Percentiles rank a stretch among this genome's conserved stretches.
Evolutionary conservation across 2,113 vertebrate species (phyloP).

Genomic region (Pungitius pungitius): DNA sequence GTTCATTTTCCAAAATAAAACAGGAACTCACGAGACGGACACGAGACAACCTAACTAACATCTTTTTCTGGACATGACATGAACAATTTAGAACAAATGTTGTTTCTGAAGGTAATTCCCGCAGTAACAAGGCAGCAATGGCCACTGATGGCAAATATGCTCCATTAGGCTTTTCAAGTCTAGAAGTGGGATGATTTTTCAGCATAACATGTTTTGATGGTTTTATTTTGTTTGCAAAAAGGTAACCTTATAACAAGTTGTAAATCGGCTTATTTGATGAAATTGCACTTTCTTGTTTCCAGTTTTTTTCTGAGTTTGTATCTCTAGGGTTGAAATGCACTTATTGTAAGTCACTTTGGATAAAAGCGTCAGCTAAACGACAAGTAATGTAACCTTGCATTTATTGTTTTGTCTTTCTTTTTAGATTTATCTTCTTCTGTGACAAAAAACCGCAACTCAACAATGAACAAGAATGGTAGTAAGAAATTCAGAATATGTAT

Average conservation of each 20-base stretch:
- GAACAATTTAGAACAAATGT: too few relatives aligned
- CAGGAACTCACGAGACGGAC: too few relatives aligned
- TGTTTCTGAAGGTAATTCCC: background rate
- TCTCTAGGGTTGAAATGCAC: too few relatives aligned
- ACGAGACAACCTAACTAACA: too few relatives aligned
- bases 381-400: background rate
- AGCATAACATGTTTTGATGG: background rate
- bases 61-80: too few relatives aligned
- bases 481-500: background rate
- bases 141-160: background rate
- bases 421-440: constrained; percentile 21
- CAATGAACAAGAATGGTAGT: constrained; percentile 17
- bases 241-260: too few relatives aligned
- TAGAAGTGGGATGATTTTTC: background rate
- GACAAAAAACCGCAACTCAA: background rate
- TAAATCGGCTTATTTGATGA: too few relatives aligned
- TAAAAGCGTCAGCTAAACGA: too few relatives aligned
- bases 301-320: too few relatives aligned
- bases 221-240: background rate
- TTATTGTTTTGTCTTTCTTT: background rate
- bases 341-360: too few relatives aligned
- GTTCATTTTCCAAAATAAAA: too few relatives aligned
- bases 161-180: background rate
- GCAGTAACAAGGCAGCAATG: background rate
- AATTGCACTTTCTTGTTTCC: too few relatives aligned